Conservation (phyloP, 2,113 vertebrate species). For the Pedionomus torquatus region DNA sequence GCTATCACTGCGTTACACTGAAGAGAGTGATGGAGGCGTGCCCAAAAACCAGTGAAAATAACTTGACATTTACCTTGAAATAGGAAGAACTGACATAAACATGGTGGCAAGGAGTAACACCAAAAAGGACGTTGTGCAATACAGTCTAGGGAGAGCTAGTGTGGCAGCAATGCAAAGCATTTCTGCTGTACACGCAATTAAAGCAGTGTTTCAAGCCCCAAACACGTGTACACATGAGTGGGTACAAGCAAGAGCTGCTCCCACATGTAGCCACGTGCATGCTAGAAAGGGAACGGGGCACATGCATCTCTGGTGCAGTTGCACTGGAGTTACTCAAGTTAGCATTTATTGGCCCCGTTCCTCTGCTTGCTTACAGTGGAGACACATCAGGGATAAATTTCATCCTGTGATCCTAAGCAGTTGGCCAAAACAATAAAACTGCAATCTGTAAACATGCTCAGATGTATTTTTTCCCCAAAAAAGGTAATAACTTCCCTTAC, state of each 20-base stretch:
- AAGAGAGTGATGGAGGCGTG: neutral
- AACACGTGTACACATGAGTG: accelerated
- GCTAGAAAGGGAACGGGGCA: neutral
- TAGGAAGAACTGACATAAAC: neutral
- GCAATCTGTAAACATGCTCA: neutral
- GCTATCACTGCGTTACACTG: neutral
- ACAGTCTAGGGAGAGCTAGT: neutral
- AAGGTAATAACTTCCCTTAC: slow-evolving; percentile 11
- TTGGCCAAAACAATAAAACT: slow-evolving; percentile 44
- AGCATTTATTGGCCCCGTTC: neutral
- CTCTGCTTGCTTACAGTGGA: neutral
- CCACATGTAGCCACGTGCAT: accelerated
- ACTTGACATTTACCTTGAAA: neutral
- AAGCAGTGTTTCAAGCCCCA: neutral
- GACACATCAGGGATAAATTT: neutral
- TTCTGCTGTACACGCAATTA: neutral
- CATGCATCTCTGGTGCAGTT: neutral
- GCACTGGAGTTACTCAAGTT: neutral
- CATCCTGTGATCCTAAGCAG: slow-evolving; percentile 1
- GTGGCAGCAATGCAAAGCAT: neutral
- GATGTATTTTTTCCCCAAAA: neutral
- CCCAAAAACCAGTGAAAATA: neutral
- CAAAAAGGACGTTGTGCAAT: neutral
- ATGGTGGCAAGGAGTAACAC: neutral
- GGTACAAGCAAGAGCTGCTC: neutral